phyloP scores from a whole-genome alignment of 2,888 invertebrate genomes.

The Petrophora chlorosata region DNA sequence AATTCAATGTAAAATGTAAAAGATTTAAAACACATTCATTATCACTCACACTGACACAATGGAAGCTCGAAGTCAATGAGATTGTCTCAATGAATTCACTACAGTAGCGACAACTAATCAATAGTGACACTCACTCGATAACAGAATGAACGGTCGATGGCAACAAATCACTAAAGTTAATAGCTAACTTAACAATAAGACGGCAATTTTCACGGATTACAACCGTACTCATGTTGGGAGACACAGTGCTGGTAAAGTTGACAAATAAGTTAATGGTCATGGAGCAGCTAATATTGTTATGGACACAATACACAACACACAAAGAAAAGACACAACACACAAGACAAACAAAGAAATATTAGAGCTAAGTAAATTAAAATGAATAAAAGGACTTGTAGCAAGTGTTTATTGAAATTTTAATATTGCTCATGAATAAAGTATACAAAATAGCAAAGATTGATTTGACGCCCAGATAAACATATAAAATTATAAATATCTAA shows the following conservation, averaged over 20 bases:
- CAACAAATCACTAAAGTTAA: conserved; percentile 45
- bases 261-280: conserved; percentile 20
- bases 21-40: background rate
- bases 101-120: too few species aligned
- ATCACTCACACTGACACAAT: conserved; percentile 1
- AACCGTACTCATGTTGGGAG: conserved; percentile 34
- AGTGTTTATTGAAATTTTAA: too few species aligned
- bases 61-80: conserved; percentile 8
- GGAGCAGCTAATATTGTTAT: too few species aligned
- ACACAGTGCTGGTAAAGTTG: conserved; percentile 41
- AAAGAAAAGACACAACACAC: too few species aligned
- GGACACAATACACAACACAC: too few species aligned
- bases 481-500: too few species aligned
- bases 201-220: conserved; percentile 65
- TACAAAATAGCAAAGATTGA: too few species aligned
- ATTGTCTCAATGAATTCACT: conserved; percentile 23
- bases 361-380: too few species aligned
- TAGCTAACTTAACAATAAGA: conserved; percentile 52
- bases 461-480: too few species aligned
- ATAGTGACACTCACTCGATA: conserved; percentile 25
- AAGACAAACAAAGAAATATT: too few species aligned
- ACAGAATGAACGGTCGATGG: conserved; percentile 14
- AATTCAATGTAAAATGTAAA: background rate
- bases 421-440: too few species aligned
- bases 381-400: too few species aligned